phyloP scores from a whole-genome alignment of 2,113 vertebrate species.

The Rhinolophus ferrumequinum region DNA sequence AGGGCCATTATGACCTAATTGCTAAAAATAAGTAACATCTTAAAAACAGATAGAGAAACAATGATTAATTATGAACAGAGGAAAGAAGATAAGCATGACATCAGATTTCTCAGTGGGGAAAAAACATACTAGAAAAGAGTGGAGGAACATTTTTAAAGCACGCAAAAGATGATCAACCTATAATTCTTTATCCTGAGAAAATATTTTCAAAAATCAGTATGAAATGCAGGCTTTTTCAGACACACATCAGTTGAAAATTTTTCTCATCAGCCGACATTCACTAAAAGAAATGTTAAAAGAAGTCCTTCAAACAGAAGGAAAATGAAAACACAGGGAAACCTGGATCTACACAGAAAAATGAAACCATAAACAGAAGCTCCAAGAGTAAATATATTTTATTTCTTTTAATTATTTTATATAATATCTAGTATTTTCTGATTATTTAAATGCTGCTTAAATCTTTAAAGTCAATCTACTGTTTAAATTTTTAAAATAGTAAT shows the following conservation, averaged over 20 bases:
- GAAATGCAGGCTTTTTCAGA: neutral
- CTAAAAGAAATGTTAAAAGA: neutral
- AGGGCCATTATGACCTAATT: neutral
- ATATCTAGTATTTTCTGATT: neutral
- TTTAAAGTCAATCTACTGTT: constrained; percentile 4
- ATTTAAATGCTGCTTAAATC: neutral
- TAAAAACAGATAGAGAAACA: neutral
- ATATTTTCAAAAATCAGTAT: neutral
- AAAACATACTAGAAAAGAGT: neutral
- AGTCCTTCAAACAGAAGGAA: neutral
- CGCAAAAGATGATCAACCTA: neutral
- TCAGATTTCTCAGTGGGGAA: neutral
- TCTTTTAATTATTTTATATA: neutral
- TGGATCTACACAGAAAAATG: neutral
- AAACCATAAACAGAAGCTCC: neutral
- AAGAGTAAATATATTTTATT: neutral
- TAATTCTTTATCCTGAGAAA: neutral
- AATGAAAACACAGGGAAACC: neutral
- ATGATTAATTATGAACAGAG: neutral
- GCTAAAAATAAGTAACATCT: neutral
- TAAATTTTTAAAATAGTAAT: neutral
- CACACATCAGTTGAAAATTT: too few species aligned
- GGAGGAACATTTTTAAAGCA: neutral
- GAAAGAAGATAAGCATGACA: neutral
- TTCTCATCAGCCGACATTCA: neutral